phyloP scores from a whole-genome alignment of 2,888 invertebrate species.

The Alentia gelatinosa region DNA sequence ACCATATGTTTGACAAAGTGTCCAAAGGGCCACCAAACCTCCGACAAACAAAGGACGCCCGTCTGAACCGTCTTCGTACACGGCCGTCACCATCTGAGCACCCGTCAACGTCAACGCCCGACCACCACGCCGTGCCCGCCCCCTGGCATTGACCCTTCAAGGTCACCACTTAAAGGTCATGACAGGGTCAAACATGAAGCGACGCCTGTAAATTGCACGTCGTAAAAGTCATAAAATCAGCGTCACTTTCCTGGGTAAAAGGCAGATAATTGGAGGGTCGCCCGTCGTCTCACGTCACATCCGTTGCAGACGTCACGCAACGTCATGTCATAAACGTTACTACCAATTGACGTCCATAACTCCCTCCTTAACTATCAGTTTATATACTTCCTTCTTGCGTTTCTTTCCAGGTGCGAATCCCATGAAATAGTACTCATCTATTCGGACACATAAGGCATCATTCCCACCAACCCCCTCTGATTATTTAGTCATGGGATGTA shows the following conservation, averaged over 20 bases:
- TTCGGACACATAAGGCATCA: no score
- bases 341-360: neutral
- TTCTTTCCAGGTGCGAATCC: no score
- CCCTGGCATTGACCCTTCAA: neutral
- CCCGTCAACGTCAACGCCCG: neutral
- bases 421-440: no score
- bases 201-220: neutral
- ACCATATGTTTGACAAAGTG: neutral
- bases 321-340: neutral
- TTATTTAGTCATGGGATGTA: no score
- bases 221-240: constrained; percentile 14
- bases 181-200: neutral
- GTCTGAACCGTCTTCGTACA: no score
- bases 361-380: neutral
- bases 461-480: no score
- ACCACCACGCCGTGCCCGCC: neutral
- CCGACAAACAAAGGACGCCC: neutral
- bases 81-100: neutral
- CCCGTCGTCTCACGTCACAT: neutral
- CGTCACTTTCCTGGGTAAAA: neutral
- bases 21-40: neutral
- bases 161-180: neutral
- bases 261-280: neutral
- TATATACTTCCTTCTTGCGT: no score
- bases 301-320: neutral